Evolutionary conservation across 2,888 invertebrate species (phyloP), one percentile per base, ranked within the genome.

Genomic region (Nezara viridula): DNA sequence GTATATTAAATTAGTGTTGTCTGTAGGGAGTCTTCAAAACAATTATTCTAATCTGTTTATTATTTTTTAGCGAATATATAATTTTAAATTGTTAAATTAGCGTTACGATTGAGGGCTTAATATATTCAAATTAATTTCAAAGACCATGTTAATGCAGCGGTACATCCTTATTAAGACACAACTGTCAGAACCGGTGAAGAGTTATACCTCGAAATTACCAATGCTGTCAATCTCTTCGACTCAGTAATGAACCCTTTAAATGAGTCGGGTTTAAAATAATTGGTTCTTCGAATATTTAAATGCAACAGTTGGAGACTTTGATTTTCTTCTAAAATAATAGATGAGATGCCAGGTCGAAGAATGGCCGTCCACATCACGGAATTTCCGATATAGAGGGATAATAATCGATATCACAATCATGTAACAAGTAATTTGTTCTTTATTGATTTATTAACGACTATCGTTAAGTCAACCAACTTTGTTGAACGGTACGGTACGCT

Each of bases 201-300:
- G 55, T 55, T 55, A 55, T 55, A n/a, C 55, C 24, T 55, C n/a
- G n/a, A 55, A 55, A 55, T 55, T 55, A 55, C 55, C n/a, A n/a
- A 55, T 55, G 55, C 55, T n/a, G 55, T 55, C 55, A 55, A 55
- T 55, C 55, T 55, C 55, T 55, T 55, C n/a, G 55, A 55, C 55
- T n/a, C n/a, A n/a, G 55, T n/a, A n/a, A 55, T 55, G 55, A 55
- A n/a, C n/a, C 5, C 55, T 55, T n/a, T 24, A 55, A 55, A 55
- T 55, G 55, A 55, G 55, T 55, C 2, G 55, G n/a, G 55, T 55
- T 55, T 12, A n/a, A 21, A n/a, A 55, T 55, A n/a, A 55, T 55
- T n/a, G 55, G 55, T 55, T 9, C 55, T 55, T 55, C 7, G 55
- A 55, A 55, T 0, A n/a, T 24, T 55, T n/a, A 55, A n/a, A 55